Conservation (phyloP, 1,140 invertebrate species). For the Heterodera carotae region DNA sequence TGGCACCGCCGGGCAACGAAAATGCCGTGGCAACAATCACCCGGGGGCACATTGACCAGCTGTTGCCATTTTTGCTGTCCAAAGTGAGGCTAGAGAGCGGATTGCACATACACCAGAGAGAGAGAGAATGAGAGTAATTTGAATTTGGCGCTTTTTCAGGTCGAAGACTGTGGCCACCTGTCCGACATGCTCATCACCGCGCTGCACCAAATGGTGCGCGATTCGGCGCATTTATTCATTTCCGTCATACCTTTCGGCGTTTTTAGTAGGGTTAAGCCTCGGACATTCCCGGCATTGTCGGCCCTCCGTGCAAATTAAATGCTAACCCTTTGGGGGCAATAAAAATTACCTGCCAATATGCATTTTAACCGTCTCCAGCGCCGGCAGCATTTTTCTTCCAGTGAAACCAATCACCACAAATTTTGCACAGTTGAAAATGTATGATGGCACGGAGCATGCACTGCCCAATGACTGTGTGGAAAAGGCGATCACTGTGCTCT, state of each 20-base stretch:
- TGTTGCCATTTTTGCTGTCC: slow-evolving; percentile 34
- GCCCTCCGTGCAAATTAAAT: too few relatives aligned
- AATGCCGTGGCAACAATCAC: background rate
- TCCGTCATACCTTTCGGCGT: background rate
- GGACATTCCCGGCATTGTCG: too few relatives aligned
- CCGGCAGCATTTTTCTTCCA: too few relatives aligned
- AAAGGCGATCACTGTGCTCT: slow-evolving; percentile 13
- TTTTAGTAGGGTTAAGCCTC: too few relatives aligned
- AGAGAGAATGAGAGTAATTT: background rate
- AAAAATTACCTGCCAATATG: too few relatives aligned
- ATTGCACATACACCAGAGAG: too few relatives aligned
- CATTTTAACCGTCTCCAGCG: too few relatives aligned
- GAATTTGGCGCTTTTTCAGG: background rate
- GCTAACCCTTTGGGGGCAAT: too few relatives aligned
- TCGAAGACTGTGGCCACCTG: slow-evolving; percentile 40
- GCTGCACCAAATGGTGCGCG: slow-evolving; percentile 31
- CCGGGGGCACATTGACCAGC: slow-evolving; percentile 8
- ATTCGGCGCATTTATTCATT: background rate
- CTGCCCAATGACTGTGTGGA: slow-evolving; percentile 13
- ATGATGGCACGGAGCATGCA: background rate
- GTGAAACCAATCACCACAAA: too few relatives aligned
- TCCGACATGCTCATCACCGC: slow-evolving; percentile 20
- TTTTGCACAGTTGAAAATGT: slow-evolving; percentile 10
- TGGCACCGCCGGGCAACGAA: background rate
- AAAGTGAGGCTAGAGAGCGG: background rate